phyloP scores from a whole-genome alignment of 2,888 invertebrate species.

The Alitta virens region DNA sequence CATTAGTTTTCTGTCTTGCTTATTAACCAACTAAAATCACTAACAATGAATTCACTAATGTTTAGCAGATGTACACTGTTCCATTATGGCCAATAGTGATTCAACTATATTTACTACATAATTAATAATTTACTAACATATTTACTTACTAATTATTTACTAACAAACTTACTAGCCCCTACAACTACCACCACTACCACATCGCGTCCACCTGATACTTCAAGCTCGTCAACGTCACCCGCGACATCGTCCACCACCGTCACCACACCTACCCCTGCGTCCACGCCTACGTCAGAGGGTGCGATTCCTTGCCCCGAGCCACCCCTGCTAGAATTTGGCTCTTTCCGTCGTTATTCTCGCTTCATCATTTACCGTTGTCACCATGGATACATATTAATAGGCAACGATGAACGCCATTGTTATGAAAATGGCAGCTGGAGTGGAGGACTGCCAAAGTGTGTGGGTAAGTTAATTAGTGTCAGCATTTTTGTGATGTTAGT shows the following conservation, averaged over 20 bases:
- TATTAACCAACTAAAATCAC: too few relatives aligned
- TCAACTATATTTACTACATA: too few relatives aligned
- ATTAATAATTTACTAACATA: too few relatives aligned
- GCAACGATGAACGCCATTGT: background rate
- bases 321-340: background rate
- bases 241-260: background rate
- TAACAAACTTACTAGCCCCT: too few relatives aligned
- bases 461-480: conserved; percentile 1
- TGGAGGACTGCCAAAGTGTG: background rate
- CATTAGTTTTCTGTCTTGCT: background rate
- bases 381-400: background rate
- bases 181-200: too few relatives aligned
- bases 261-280: background rate
- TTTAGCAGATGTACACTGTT: too few relatives aligned
- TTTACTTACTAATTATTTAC: too few relatives aligned
- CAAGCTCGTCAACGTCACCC: too few relatives aligned
- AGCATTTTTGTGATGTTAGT: too few relatives aligned
- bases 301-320: background rate
- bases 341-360: background rate
- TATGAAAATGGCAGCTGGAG: conserved; percentile 5
- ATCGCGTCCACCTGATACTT: too few relatives aligned
- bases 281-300: background rate
- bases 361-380: conserved; percentile 2
- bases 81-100: too few relatives aligned
- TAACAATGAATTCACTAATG: too few relatives aligned